Evolutionary conservation across 2,888 invertebrate species (phyloP), one percentile per base, ranked within the genome.

Genomic region (Acrocera orbiculus): DNA sequence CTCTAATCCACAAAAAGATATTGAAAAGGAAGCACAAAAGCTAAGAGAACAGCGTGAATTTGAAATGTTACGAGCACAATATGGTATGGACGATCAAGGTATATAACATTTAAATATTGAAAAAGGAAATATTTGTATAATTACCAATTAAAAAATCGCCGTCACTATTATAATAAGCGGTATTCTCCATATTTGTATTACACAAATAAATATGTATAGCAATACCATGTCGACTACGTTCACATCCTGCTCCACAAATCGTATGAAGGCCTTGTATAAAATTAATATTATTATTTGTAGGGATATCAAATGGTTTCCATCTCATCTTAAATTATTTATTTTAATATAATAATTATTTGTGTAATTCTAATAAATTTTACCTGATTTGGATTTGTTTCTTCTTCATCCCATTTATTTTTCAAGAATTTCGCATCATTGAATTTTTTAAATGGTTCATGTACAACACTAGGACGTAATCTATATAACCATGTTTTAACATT

Each of bases 111-210:
- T n/a, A n/a, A n/a, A n/a, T n/a, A n/a, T n/a, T n/a, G n/a, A n/a
- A n/a, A n/a, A n/a, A n/a, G n/a, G n/a, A n/a, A n/a, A n/a, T n/a
- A n/a, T n/a, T n/a, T n/a, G n/a, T n/a, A n/a, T n/a, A n/a, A n/a
- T 46, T 63, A 86, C 90, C 93, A 47, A 96, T 85, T 25, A 98
- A 69, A 40, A 93, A 76, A 57, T 96, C 93, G 13, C 96, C 96
- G 66, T 98, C 96, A 37, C 93, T 76, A 58, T 81, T 90, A 53
- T 90, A 93, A 46, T 96, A 75, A 11, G 82, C 81, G 37, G 70
- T 70, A 47, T 85, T 68, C 8, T 66, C 64, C 96, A 98, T 98
- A 1, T 85, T 76, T 0, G 60, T 52, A 52, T 93, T 95, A 59
- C 90, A 93, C 0, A 79, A 60, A 58, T 79, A 98, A 32, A 93